Base-by-base conservation (phyloP, 2,888 invertebrate species). In the Orgyia antiqua region DNA sequence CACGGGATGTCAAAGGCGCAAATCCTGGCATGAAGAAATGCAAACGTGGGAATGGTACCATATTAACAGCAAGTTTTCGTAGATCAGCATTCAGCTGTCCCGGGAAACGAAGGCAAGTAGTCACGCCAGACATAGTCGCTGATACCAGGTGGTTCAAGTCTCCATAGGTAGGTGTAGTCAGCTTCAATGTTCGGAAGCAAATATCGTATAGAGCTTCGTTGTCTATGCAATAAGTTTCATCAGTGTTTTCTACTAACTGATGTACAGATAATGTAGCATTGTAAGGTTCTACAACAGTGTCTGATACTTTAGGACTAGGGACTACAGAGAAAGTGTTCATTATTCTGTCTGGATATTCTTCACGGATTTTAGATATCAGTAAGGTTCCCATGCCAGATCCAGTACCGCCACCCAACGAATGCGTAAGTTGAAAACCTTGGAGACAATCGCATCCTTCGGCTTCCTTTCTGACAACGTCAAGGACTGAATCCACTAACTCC, bases 121-220 rank as follows among this genome's bases (percentile, higher is more conserved):
- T 82, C 18, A 82, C 71, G 2, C 82, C 82, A 0, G 82, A 80
- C 80, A 82, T 80, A 2, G 77, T 70, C 3, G 58, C 47, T 0
- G 76, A 78, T 1, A 79, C 77, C 29, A 79, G 41, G 41, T 78
- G 79, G 21, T 94, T 94, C 49, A 94, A 71, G 51, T 94, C 93
- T 7, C 92, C 92, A 58, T 94, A 94, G 1, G 92, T 92, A 2
- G 94, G 94, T 2, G 90, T 91, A 28, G 88, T 83, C 10, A 92
- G 72, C 68, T 91, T 92, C 20, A 93, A 73, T 2, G 93, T 93
- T 33, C 92, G 80, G 79, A 92, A 93, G 76, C 93, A 93, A 51
- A 93, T 93, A 56, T 93, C 92, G 65, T 93, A 93, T 18, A 93
- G 73, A 10, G 93, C 93, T 68, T 93, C 93, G 58, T 93, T 93